These are phyloP conservation scores for Onthophagus taurus DNA, from an alignment of 1,140 invertebrate genomes.

Conservation along the genomic window DNA sequence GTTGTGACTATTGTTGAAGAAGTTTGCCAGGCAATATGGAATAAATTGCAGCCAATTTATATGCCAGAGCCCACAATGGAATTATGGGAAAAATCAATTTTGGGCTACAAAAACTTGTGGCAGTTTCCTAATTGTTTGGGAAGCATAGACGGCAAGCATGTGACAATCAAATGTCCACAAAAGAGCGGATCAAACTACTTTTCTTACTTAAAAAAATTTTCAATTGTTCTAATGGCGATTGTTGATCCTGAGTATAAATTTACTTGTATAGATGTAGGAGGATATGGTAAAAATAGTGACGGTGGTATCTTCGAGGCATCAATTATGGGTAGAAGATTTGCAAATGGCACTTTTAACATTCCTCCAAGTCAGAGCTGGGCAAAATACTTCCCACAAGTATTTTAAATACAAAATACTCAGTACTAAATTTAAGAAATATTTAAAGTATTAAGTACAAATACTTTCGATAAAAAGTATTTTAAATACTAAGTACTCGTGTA, in stretches of 20 bases:
- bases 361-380: conserved; percentile 1
- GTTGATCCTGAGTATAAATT: conserved; percentile 3
- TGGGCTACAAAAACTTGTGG: conserved; percentile 29
- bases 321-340: conserved; percentile 3
- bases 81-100: conserved; percentile 23
- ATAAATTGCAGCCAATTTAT: conserved; percentile 12
- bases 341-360: not conserved
- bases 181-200: conserved; percentile 29
- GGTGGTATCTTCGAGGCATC: conserved; percentile 8
- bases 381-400: too few relatives aligned
- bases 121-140: conserved; percentile 40
- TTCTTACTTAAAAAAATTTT: conserved; percentile 34
- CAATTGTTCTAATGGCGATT: conserved; percentile 3
- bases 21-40: conserved; percentile 15
- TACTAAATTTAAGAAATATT: too few relatives aligned
- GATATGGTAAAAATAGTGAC: conserved; percentile 7
- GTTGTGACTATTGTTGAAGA: conserved; percentile 11
- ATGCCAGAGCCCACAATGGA: conserved; percentile 23
- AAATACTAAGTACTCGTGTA: too few relatives aligned
- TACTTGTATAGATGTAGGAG: not conserved
- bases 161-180: conserved; percentile 23
- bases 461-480: too few relatives aligned
- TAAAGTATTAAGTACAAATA: too few relatives aligned
- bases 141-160: conserved; percentile 32
- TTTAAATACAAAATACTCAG: too few relatives aligned